phyloP scores from a whole-genome alignment of 1,140 invertebrate species.

The Drosophila varians region DNA sequence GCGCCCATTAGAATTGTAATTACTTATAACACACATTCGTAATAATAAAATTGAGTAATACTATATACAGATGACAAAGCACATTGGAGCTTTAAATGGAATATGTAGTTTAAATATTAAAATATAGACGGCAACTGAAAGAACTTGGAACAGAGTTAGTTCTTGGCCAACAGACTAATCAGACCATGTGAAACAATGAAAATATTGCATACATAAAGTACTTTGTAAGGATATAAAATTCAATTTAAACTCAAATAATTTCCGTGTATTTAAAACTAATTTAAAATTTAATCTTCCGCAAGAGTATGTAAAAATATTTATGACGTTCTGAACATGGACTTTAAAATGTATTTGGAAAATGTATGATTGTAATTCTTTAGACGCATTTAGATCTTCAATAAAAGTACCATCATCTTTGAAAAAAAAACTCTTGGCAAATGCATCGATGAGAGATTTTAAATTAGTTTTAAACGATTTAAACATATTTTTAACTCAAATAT shows the following conservation, averaged over 20 bases:
- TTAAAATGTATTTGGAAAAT: background rate
- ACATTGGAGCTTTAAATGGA: background rate
- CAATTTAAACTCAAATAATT: background rate
- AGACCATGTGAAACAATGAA: background rate
- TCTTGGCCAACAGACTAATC: background rate
- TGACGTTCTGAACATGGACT: background rate
- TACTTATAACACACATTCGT: conserved; percentile 77
- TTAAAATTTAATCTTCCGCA: background rate
- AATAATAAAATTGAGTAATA: conserved; percentile 79
- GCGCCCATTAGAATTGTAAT: conserved; percentile 77
- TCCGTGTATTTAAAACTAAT: background rate
- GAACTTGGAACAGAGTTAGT: background rate
- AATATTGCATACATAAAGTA: background rate
- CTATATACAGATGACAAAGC: conserved; percentile 37
- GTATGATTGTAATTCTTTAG: background rate
- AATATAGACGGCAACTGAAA: background rate
- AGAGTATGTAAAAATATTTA: background rate
- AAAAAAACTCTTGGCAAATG: background rate
- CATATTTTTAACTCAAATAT: too few relatives aligned
- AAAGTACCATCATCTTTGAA: background rate
- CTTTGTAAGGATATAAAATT: background rate
- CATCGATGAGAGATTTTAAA: too few relatives aligned
- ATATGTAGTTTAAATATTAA: background rate
- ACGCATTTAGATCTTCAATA: background rate
- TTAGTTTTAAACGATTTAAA: too few relatives aligned